Evolutionary conservation across 2,113 vertebrate genomes (phyloP), one percentile per base, ranked within the genome.

Genomic region (Galeopterus variegatus): DNA sequence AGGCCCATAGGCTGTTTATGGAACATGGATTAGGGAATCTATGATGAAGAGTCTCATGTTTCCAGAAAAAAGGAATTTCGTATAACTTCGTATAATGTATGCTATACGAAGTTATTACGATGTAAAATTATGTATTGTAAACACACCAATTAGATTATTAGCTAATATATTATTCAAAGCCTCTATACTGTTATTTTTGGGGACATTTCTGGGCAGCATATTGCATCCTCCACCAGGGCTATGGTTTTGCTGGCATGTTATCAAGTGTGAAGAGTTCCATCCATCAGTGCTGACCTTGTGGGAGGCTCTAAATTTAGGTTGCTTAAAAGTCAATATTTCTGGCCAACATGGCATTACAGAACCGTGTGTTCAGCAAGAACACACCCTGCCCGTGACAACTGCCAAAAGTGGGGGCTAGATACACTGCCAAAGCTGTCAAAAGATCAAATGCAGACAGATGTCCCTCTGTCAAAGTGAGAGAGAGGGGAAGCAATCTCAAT

Each of bases 11-110:
- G 58, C 88, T 86, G 58, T 91, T 95, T 93, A 92, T 84, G 58
- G 69, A 93, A 94, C 69, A 90, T 7, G n/a, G 79, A 72, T 56
- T 67, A 67, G n/a, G 28, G 72, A 90, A 64, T 48, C 89, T 94
- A 75, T 5, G 1, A 93, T 31, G 6, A 96, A 82, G 75, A 88
- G 96, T 31, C 97, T 98, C 85, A 90, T 98, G 98, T 99, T 98
- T 98, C 98, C 98, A 97, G 80, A 94, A 85, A 26, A 18, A 21
- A 93, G 62, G n/a, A 41, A 76, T 73, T n/a, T n/a, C n/a, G n/a
- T n/a, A n/a, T n/a, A n/a, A n/a, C n/a, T n/a, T n/a, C n/a, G n/a
- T n/a, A n/a, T n/a, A n/a, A n/a, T n/a, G n/a, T n/a, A n/a, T n/a
- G n/a, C n/a, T n/a, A n/a, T n/a, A n/a, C n/a, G n/a, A n/a, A n/a